phyloP scores from a whole-genome alignment of 2,797 vertebrate genomes.

The Ispidina picta region DNA sequence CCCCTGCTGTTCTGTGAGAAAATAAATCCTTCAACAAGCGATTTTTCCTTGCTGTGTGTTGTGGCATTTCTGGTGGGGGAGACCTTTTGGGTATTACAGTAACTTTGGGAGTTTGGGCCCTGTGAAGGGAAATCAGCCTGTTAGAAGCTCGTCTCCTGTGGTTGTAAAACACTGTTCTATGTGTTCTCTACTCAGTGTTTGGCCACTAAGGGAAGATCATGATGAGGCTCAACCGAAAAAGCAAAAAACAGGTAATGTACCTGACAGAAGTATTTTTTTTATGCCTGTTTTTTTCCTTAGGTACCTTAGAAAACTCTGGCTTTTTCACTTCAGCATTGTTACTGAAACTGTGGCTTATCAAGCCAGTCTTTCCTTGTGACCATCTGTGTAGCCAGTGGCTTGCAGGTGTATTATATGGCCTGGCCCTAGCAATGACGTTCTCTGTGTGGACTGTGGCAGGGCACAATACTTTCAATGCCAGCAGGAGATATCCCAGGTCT shows the following conservation, averaged over 20 bases:
- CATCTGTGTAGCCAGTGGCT: neutral
- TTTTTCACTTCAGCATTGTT: neutral
- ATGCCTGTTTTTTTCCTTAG: neutral
- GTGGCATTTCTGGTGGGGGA: neutral
- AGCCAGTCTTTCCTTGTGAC: neutral
- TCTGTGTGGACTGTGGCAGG: neutral
- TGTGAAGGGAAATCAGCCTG: neutral
- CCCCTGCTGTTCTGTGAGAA: neutral
- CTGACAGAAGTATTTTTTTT: neutral
- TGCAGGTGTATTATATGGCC: neutral
- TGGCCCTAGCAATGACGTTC: rapidly evolving
- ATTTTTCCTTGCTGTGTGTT: neutral
- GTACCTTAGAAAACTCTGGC: neutral
- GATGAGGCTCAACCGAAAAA: constrained; percentile 54
- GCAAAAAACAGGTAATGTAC: constrained; percentile 66
- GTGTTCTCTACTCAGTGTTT: constrained; percentile 56
- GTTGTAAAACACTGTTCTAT: neutral
- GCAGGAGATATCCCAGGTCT: neutral
- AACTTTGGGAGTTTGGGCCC: neutral
- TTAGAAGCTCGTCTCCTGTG: neutral
- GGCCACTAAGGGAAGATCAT: constrained; percentile 29
- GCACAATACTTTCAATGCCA: neutral
- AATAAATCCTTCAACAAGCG: neutral
- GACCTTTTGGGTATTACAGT: neutral
- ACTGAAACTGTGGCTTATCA: neutral